These are phyloP conservation scores for Xestia sexstrigata DNA, from an alignment of 2,888 invertebrate genomes.

Conservation along the genomic window DNA sequence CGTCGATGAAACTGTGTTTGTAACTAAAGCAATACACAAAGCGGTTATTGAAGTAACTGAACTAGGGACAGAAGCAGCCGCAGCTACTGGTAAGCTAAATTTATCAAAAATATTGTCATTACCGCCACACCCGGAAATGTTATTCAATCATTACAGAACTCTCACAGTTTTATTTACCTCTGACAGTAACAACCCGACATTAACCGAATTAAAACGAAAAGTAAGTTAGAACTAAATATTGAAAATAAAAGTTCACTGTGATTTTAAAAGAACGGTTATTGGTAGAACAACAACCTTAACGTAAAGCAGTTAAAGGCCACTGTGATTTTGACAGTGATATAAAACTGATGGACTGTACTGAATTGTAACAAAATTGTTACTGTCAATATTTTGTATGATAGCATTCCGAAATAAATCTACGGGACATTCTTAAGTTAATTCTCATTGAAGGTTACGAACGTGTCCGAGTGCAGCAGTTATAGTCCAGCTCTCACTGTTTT, in stretches of 20 bases:
- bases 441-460: neutral
- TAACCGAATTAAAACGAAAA: neutral
- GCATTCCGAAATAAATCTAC: neutral
- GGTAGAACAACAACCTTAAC: neutral
- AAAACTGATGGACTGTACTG: neutral
- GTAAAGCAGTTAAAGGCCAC: neutral
- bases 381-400: neutral
- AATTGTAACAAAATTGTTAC: neutral
- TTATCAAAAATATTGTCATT: neutral
- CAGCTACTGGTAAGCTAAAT: slow-evolving; percentile 92
- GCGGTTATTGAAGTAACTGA: slow-evolving; percentile 95
- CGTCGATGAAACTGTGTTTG: slow-evolving; percentile 83
- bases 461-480: neutral
- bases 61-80: slow-evolving; percentile 94
- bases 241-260: neutral
- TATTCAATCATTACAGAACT: neutral
- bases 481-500: neutral
- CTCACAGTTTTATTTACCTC: neutral
- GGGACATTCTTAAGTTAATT: neutral
- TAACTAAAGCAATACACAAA: slow-evolving; percentile 93
- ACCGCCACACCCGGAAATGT: neutral
- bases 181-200: neutral
- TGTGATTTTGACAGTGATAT: neutral
- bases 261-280: neutral
- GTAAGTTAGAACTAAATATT: too few species aligned